Evolutionary conservation across 2,113 vertebrate genomes (phyloP), one percentile per base, ranked within the genome.

Genomic region (Bufo gargarizans): DNA sequence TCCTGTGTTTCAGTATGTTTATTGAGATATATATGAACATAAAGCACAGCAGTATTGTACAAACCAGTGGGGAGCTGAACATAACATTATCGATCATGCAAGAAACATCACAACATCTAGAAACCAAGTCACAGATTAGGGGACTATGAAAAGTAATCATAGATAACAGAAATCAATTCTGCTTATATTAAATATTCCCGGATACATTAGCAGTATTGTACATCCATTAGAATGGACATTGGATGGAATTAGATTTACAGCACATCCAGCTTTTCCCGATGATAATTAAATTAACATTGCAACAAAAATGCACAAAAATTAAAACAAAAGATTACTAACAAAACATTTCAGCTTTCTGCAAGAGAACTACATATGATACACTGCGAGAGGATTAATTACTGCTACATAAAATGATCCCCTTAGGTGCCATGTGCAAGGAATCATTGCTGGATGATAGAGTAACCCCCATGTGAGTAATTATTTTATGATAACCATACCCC

Each of bases 381-480:
- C 33, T 88, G 8, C n/a, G 91, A 91, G 69, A 90, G 85, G 80
- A 88, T 90, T 91, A 92, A 93, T 94, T 90, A 93, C 90, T 87
- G 69, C 88, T 91, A 90, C n/a, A 86, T 92, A 90, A 92, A 91
- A 90, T 90, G 78, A 91, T 89, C 89, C 81, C 90, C 89, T 0
- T 0, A 91, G 89, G 91, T 86, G 89, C 89, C 76, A 86, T 50
- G 79, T 90, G 49, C 80, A 84, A 90, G 86, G 77, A 89, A 71
- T 78, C 69, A 92, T 78, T 56, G 83, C 88, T 0, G 19, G 86
- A 86, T 89, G 13, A 77, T 76, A 89, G 88, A 89, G 89, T 90
- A 88, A 77, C 85, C 89, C 89, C 85, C 87, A 77, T 50, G 86
- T 85, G 77, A 82, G 49, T 91, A 91, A 91, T 93, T 94, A 93